Evolutionary conservation across 1,140 invertebrate genomes (phyloP), one percentile per base, ranked within the genome.

Genomic region (Drosophila elegans): DNA sequence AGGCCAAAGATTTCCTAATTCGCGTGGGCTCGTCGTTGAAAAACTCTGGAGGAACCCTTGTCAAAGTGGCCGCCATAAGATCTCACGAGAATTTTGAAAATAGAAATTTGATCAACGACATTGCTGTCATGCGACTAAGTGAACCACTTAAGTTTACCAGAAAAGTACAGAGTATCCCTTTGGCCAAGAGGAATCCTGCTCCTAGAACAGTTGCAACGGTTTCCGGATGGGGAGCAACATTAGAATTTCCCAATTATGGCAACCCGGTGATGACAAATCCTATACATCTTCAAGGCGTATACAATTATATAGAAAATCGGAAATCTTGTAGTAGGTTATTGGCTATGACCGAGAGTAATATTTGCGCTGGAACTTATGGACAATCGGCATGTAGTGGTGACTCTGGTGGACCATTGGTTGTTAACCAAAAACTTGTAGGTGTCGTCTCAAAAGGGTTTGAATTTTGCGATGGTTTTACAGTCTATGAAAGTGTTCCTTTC

Each of bases 331-430:
- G 1, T 32, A 1, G 6, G 29, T 32, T 7, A 6, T 7, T 6
- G 5, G 0, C 3, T 38, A 38, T 38, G 9, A 38, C 36, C 3
- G 12, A 49, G 5, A 21, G n/a, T 12, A 49, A 7, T 10, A 13
- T 56, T 29, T 56, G 27, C 3, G 39, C 25, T 1, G 54, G 54
- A 42, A 0, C 0, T 11, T 2, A 0, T 34, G 2, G 9, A 10
- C 12, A 10, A 13, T 0, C 11, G 3, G 2, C 27, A 12, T 56
- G 54, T 11, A 0, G 0, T 9, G 54, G n/a, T 0, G 54, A 56
- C 4, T 56, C 54, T 3, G 54, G 54, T 4, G 54, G 54, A 7
- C 27, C 27, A 3, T 42, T 56, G n/a, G 27, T 56, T 12, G 25
- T 21, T 13, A 12, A 44, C 41, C 7, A 12, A 1, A 2, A 13